A percentile compares a stretch with the other conserved stretches of the same genome.
Evolutionary conservation across 2,888 invertebrate species (phyloP).

Genomic region (Amaurobius ferox): DNA sequence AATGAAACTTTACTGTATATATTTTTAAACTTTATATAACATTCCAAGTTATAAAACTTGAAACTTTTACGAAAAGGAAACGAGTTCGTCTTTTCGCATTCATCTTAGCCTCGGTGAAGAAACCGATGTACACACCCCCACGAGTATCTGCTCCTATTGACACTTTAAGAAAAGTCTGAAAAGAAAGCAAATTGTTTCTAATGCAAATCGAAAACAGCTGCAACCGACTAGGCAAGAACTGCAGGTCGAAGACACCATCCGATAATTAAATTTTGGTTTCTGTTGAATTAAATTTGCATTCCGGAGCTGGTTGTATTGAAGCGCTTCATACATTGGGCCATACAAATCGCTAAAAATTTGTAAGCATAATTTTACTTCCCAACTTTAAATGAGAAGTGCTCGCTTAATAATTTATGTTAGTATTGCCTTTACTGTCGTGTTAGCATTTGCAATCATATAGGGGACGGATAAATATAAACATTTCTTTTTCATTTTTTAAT

Average conservation of each 20-base stretch:
- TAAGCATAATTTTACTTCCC: conserved; percentile 27
- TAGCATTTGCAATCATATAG: conserved; percentile 3
- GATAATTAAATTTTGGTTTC: conserved; percentile 70
- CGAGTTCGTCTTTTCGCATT: not conserved
- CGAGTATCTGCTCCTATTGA: conserved; percentile 26
- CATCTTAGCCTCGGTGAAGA: not conserved
- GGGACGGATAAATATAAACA: conserved; percentile 17
- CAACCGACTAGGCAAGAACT: conserved; percentile 47
- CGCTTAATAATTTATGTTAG: conserved; percentile 54
- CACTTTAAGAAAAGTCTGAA: conserved; percentile 34
- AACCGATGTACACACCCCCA: not conserved
- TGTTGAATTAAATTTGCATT: conserved; percentile 67
- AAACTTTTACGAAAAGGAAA: not conserved
- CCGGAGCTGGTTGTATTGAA: conserved; percentile 27
- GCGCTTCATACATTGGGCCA: conserved; percentile 27
- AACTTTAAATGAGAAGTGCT: conserved; percentile 37
- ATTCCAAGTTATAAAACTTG: too few species aligned
- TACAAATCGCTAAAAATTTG: conserved; percentile 34
- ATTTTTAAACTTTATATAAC: too few species aligned
- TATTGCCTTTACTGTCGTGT: conserved; percentile 34
- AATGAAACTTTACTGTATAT: too few species aligned
- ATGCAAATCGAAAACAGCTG: conserved; percentile 67
- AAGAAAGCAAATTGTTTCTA: conserved; percentile 36
- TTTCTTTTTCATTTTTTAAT: conserved; percentile 16
- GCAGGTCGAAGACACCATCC: conserved; percentile 54